phyloP scores from a whole-genome alignment of 2,113 vertebrate genomes.

The Apteryx mantelli region DNA sequence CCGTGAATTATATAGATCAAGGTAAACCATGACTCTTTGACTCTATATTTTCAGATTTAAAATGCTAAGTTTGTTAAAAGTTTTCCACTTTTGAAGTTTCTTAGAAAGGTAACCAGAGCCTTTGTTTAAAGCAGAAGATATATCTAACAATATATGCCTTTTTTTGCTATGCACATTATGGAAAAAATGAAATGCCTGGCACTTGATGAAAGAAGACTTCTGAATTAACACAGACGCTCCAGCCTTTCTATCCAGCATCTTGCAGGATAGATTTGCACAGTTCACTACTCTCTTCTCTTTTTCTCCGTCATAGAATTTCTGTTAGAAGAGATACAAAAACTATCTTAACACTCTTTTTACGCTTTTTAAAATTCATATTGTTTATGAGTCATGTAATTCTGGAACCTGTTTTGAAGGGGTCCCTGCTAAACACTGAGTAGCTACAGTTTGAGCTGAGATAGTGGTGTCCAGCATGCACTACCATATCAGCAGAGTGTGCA shows the following conservation, averaged over 20 bases:
- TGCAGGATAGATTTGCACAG: background rate
- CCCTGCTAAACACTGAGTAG: background rate
- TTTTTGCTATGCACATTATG: background rate
- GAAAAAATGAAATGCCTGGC: background rate
- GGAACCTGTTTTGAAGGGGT: background rate
- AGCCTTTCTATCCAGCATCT: background rate
- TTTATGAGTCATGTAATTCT: background rate
- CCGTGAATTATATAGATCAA: background rate
- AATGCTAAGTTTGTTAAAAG: background rate
- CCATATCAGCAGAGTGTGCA: background rate
- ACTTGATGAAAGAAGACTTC: background rate
- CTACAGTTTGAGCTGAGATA: background rate
- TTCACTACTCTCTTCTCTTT: background rate
- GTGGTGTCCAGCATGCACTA: accelerated
- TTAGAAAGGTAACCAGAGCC: background rate
- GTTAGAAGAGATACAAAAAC: background rate
- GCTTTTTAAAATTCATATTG: background rate
- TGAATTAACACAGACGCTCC: background rate
- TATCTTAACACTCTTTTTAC: background rate
- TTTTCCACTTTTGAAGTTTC: background rate
- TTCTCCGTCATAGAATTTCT: background rate
- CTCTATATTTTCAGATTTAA: background rate
- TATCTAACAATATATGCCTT: background rate
- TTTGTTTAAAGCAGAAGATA: background rate
- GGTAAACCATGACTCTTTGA: background rate